Conservation (phyloP, 2,113 vertebrate species). For the Trinectes maculatus region DNA sequence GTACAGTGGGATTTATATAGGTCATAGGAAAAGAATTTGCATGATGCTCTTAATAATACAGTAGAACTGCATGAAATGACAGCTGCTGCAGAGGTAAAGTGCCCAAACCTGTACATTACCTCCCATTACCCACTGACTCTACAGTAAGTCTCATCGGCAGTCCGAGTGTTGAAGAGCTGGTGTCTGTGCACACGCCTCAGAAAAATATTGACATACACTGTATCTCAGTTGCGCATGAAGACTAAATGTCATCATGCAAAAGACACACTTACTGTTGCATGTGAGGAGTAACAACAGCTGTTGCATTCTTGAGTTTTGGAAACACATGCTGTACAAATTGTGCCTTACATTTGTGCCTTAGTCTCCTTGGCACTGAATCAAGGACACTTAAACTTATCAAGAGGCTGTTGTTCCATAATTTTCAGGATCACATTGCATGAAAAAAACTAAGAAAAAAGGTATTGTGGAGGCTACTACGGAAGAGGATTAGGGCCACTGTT, state of each 20-base stretch:
- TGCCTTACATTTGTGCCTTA: background rate
- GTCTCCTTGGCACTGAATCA: background rate
- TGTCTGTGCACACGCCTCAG: background rate
- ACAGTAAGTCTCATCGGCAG: background rate
- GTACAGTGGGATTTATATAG: background rate
- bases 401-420: background rate
- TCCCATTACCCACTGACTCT: background rate
- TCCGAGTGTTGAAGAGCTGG: background rate
- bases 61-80: background rate
- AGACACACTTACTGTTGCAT: too few relatives aligned
- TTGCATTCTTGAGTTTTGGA: too few relatives aligned
- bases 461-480: too few relatives aligned
- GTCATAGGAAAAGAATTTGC: background rate
- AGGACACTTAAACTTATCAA: background rate
- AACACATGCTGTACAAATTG: too few relatives aligned
- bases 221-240: too few relatives aligned
- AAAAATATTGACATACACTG: background rate
- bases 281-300: too few relatives aligned
- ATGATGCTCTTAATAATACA: background rate
- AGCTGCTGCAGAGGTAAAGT: conserved; percentile 17
- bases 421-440: background rate
- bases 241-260: too few relatives aligned
- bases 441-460: too few relatives aligned
- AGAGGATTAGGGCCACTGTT: too few relatives aligned
- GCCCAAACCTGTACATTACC: conserved; percentile 23